Conservation (phyloP, 2,888 invertebrate genomes). For the Osedax fenrisi region DNA sequence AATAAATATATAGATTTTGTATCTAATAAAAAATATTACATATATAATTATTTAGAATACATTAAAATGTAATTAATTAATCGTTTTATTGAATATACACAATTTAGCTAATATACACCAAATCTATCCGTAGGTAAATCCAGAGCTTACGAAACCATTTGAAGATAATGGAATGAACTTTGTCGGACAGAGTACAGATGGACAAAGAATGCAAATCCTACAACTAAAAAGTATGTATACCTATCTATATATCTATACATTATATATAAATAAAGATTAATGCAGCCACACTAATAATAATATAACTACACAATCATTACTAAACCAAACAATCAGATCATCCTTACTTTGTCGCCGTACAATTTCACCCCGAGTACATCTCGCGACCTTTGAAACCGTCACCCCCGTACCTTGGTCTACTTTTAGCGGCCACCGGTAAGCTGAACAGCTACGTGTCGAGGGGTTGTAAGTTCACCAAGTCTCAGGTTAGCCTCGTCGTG, state of each 20-base stretch:
- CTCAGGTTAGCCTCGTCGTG: neutral
- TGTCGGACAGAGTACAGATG: constrained; percentile 67
- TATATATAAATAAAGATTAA: neutral
- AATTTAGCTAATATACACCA: no score
- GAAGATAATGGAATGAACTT: constrained; percentile 71
- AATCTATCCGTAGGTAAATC: constrained; percentile 81
- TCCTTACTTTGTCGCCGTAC: constrained; percentile 84
- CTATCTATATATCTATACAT: neutral
- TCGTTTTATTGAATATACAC: no score
- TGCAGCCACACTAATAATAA: neutral
- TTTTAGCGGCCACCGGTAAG: constrained; percentile 75
- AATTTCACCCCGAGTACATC: constrained; percentile 94
- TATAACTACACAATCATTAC: neutral
- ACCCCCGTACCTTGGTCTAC: constrained; percentile 84
- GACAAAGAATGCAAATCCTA: constrained; percentile 83
- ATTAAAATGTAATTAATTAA: no score
- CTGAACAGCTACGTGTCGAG: constrained; percentile 55
- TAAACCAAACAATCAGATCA: no score
- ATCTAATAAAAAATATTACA: no score
- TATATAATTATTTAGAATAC: no score
- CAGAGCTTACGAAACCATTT: constrained; percentile 65
- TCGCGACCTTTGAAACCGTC: constrained; percentile 67
- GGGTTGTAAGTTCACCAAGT: constrained; percentile 38
- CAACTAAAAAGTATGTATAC: constrained; percentile 57
- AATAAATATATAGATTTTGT: no score